Evolutionary conservation across 2,888 invertebrate species (phyloP), one percentile per base, ranked within the genome.

Genomic region (Formica aserva): DNA sequence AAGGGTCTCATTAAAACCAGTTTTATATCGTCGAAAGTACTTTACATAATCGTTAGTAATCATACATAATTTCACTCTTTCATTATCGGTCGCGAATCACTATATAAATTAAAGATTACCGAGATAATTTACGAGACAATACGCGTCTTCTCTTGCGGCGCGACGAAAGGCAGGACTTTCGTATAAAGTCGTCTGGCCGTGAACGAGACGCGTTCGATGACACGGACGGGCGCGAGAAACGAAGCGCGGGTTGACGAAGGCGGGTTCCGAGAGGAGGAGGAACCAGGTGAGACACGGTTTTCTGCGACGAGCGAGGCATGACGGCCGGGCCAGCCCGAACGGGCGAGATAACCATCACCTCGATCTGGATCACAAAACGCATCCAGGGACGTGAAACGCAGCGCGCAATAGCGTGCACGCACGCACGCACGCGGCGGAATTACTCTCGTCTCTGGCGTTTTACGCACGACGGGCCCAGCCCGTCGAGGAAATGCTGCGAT

Each of bases 221-320:
- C 85, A 82, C 38, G 48, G 84, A 82, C 76, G 76, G 71, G 41
- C 63, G 75, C 67, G 66, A 78, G 60, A 81, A 74, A 75, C 26
- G 71, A n/a, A 69, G 18, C n/a, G 81, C 32, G 69, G 48, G 63
- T 45, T 55, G 66, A 67, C 57, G 52, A 52, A 71, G 82, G 72
- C 48, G 35, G 55, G 65, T 57, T 41, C 62, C 35, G 41, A 26
- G 83, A 63, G 69, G 26, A 90, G 52, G 52, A 52, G 91, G 91
- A 91, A 93, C 94, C 94, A 94, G 94, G 93, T 94, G 94, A 93
- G 93, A 93, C 92, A 9, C 60, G 92, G 92, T 94, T 93, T 93
- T 88, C 87, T 88, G 93, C 92, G 91, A 89, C 88, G 94, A 93
- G 92, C 92, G 92, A 93, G 91, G 93, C 94, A 91, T 94, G 92